Evolutionary conservation across 1,140 invertebrate genomes (phyloP), one percentile per base, ranked within the genome.

Genomic region (Elymnias hypermnestra): DNA sequence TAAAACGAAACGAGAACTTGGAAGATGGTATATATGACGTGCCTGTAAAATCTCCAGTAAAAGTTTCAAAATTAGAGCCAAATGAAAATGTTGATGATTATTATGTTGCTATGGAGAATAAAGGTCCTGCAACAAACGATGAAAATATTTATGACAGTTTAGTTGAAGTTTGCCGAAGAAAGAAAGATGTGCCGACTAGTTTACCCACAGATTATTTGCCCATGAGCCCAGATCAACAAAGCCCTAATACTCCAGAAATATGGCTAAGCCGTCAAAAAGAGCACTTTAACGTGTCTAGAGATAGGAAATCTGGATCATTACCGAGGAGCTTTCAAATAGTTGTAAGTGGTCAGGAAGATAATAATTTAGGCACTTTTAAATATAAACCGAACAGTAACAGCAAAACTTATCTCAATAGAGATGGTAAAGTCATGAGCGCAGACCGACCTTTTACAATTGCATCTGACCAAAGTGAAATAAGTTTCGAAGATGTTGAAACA

Each of bases 251-350:
- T 8, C 77, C 84, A 19, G 81, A 87, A 64, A 86, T 87, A 46
- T 87, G 89, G 88, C 57, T 88, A 5, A 87, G 87, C 41, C 63
- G 82, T 28, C 68, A 87, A 74, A 84, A 88, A 45, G 82, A 87
- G 62, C 83, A 87, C 63, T 87, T 86, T 31, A 85, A 76, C 56
- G 73, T 86, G 22, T 78, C 83, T 5, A 71, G 83, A 55, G 82
- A 85, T 35, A 87, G 83, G 62, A 95, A 95, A 71, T 91, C 92
- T 25, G 94, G 93, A 10, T 94, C 93, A 0, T 65, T 95, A 22
- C 93, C 94, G 0, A 87, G 93, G 39, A 94, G 93, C 57, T 94
- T 95, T 60, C 91, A 92, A 75, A 72, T 91, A 26, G 85, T 84
- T 7, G 88, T 72, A 49, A 87, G 57, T 58, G 74, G 56, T 44